Base-by-base conservation (phyloP, 2,797 vertebrate genomes). In the Pogonophryne albipinna region DNA sequence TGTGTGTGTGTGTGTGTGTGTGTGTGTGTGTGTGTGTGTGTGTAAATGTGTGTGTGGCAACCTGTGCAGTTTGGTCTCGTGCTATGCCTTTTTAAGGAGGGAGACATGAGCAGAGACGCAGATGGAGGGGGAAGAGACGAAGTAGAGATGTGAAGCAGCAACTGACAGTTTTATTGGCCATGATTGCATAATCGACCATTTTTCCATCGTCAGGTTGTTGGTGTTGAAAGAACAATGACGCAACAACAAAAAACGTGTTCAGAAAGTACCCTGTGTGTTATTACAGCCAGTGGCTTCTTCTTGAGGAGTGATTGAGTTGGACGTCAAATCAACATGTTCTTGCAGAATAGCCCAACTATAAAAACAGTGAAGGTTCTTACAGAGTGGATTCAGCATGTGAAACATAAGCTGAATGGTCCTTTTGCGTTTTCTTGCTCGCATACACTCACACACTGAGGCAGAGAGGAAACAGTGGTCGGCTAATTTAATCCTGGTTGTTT, bases 81-180 rank as follows among this genome's bases (percentile, higher is more conserved):
- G 41, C 61, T 51, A 60, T 90, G 88, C 89, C 90, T 92, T 92
- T 92, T 89, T 89, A 91, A 79, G 89, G 87, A 85, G 51, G 69
- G 56, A 74, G 76, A 68, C 2, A 0, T 44, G 63, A 50, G 45
- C 52, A 34, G 64, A 67, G 75, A 72, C 49, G 45, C 12, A 44
- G 52, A 42, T n/a, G 64, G 31, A 60, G 53, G 41, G 14, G 27
- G 44, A 55, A 41, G 78, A 81, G 66, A 84, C 57, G 60, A 49
- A 75, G 76, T 56, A 23, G 72, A 76, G 73, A 73, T 71, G 71
- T 62, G 63, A 78, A 85, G 58, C 73, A 60, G 51, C 2, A 14
- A 57, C 75, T 76, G 85, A 89, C 87, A 87, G 76, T 77, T 87
- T 67, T 90, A 85, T 74, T 75, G 74, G 62, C 66, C 6, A 34